These are phyloP conservation scores for Vanessa tameamea DNA, from an alignment of 1,140 invertebrate species.

Conservation along the genomic window DNA sequence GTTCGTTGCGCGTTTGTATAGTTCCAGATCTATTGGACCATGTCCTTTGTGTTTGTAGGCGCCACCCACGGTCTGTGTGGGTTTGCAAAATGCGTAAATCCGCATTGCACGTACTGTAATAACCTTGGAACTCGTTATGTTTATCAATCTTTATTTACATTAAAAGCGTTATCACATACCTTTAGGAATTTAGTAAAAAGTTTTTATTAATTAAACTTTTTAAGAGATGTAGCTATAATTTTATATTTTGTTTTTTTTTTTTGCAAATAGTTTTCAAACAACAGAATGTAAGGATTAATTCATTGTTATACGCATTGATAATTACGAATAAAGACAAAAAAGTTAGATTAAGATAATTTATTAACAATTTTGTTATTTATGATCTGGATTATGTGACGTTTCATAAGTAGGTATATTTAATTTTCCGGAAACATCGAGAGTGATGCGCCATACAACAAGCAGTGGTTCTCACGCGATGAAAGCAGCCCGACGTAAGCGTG, in stretches of 20 bases:
- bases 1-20: constrained; percentile 20
- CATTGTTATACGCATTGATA: background rate
- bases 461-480: constrained; percentile 62
- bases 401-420: background rate
- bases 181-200: background rate
- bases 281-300: background rate
- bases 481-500: constrained; percentile 55
- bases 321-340: no score
- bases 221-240: no score
- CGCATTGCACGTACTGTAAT: constrained; percentile 56
- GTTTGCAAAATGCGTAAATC: constrained; percentile 60
- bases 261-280: no score
- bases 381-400: background rate
- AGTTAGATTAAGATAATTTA: no score
- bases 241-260: no score
- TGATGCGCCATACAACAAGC: constrained; percentile 49
- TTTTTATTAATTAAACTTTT: no score
- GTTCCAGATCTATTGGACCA: constrained; percentile 42
- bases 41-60: constrained; percentile 52
- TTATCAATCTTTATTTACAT: constrained; percentile 15
- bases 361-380: background rate
- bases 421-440: constrained; percentile 58
- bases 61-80: constrained; percentile 51
- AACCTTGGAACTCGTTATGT: constrained; percentile 47
- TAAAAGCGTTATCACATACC: background rate